Base-by-base conservation (phyloP, 1,140 invertebrate genomes). In the Tenebrio molitor region DNA sequence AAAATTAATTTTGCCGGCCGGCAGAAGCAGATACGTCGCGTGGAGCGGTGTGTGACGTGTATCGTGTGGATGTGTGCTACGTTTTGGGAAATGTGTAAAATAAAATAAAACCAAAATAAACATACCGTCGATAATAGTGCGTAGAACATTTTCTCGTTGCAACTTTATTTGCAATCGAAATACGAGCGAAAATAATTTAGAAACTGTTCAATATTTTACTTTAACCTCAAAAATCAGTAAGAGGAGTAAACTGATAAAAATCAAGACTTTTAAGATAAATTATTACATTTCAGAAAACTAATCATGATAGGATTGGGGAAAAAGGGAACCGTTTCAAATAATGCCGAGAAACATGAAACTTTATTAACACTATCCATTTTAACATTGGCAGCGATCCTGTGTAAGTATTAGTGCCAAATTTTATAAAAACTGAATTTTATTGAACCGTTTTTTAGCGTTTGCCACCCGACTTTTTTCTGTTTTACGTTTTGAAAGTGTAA, bases 401-500 rank as follows among this genome's bases (percentile, higher is more conserved):
- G 96, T 98, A 90, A 93, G 93, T 92, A 75, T 70, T 73, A 63
- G 19, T 67, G n/a, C n/a, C n/a, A n/a, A 53, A 41, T 6, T 66
- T 14, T 62, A 67, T 74, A 46, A 70, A 44, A 69, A 53, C 34
- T 25, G 34, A 25, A 29, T 75, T 71, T 64, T 73, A 6, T 71
- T 64, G 23, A 36, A n/a, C n/a, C 74, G 80, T 79, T 77, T 82
- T 83, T 90, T 91, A 98, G 97, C 97, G 36, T 99, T 99, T 88
- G 95, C 95, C 23, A 97, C 94, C 12, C 89, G 97, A 68, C 84
- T 99, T 12, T 99, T 98, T 84, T 98, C 97, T 15, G 97, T 99
- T n/a, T 84, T 99, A 63, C 88, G 96, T 44, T 99, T 97, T 85
- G 97, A 99, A 84, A 97, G 95, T 84, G 96, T 99, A 2, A 99